Conservation (phyloP, 2,113 vertebrate species). For the rat (Rattus norvegicus) region GRCr8 NC_086033.1:69262501-69263000, state of each 20-base stretch:
- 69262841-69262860: slow-evolving; percentile 39
- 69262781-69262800: neutral
- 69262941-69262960: neutral
- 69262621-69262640: neutral
- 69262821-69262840: neutral
- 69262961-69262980: slow-evolving; percentile 54
- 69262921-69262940: slow-evolving; percentile 37
- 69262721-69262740: neutral
- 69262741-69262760: neutral
- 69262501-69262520: neutral
- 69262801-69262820: neutral
- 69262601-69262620: neutral
- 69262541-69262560: neutral
- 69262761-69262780: neutral
- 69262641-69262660: neutral
- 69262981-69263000: slow-evolving; percentile 10
- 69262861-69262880: slow-evolving; percentile 35
- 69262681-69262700: neutral
- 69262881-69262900: slow-evolving; percentile 17
- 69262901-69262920: slow-evolving; percentile 14
- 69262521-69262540: too few relatives aligned
- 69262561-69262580: neutral
- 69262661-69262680: neutral
- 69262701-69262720: neutral
- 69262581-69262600: neutral